phyloP scores from a whole-genome alignment of 92 coral and sea anemone species.

The Heliopora coerulea region DNA sequence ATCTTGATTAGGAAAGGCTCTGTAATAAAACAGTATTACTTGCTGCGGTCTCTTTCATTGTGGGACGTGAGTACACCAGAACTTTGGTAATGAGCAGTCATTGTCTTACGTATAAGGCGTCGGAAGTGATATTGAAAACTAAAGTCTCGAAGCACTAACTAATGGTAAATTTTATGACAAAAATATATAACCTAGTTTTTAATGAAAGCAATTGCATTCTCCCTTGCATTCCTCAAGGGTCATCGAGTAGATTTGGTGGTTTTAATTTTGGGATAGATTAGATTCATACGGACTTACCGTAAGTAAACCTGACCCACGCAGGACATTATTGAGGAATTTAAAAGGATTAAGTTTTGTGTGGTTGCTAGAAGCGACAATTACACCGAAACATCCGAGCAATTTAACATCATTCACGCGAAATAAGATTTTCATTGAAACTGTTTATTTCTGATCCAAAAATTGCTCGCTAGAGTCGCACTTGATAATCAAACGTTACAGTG shows the following conservation, averaged over 20 bases:
- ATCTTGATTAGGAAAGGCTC: no score
- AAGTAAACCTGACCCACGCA: background rate
- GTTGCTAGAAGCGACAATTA: conserved; percentile 19
- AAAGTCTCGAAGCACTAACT: no score
- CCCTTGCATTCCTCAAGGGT: background rate
- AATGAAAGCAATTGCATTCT: background rate
- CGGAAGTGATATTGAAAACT: background rate
- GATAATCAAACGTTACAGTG: no score
- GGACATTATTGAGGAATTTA: conserved; percentile 26
- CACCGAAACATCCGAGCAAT: background rate
- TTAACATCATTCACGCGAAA: no score
- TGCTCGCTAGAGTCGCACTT: no score
- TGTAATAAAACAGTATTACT: no score
- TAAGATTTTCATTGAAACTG: no score
- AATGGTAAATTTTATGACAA: background rate
- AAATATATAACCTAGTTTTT: background rate
- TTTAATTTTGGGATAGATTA: conserved; percentile 32
- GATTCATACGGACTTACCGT: conserved; percentile 29
- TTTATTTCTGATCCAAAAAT: no score
- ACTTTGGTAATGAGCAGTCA: background rate
- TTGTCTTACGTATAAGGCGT: background rate
- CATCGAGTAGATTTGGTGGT: conserved; percentile 1
- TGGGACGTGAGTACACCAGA: background rate
- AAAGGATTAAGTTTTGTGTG: conserved; percentile 38
- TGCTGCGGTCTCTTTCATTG: no score